Conservation (phyloP, 2,797 vertebrate genomes). For the Mormyrops boulengeri region DNA sequence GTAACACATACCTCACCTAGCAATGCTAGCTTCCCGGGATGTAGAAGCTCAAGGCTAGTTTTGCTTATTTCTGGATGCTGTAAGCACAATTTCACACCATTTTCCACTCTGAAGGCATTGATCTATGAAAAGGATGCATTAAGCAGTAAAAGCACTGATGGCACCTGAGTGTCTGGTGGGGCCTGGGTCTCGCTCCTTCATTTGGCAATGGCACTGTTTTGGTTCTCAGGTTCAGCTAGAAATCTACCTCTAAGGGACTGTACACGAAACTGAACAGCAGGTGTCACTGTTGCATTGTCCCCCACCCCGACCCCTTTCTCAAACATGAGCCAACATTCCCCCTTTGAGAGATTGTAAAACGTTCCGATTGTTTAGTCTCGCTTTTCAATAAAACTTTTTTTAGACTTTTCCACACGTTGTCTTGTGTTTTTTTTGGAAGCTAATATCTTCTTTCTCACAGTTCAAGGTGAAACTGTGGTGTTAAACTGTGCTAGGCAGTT, state of each 20-base stretch:
- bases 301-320: constrained; percentile 62
- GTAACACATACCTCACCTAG: neutral
- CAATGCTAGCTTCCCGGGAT: neutral
- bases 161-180: constrained; percentile 9
- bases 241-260: constrained; percentile 90
- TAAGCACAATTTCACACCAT: neutral
- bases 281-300: constrained; percentile 66
- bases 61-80: neutral
- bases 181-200: constrained; percentile 15
- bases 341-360: constrained; percentile 71
- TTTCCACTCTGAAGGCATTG: neutral
- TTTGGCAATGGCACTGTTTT: constrained; percentile 67
- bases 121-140: neutral
- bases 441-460: neutral
- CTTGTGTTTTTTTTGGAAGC: neutral
- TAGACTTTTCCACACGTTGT: constrained; percentile 69
- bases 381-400: constrained; percentile 94
- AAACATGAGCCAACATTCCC: constrained; percentile 57
- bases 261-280: constrained; percentile 73
- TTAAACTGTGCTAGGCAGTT: neutral
- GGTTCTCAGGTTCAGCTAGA: constrained; percentile 88
- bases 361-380: constrained; percentile 76
- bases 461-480: neutral
- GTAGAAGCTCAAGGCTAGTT: neutral
- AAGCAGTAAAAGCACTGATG: neutral